These are phyloP conservation scores for Cosmia pyralina DNA, from an alignment of 2,888 invertebrate species.

Conservation along the genomic window DNA sequence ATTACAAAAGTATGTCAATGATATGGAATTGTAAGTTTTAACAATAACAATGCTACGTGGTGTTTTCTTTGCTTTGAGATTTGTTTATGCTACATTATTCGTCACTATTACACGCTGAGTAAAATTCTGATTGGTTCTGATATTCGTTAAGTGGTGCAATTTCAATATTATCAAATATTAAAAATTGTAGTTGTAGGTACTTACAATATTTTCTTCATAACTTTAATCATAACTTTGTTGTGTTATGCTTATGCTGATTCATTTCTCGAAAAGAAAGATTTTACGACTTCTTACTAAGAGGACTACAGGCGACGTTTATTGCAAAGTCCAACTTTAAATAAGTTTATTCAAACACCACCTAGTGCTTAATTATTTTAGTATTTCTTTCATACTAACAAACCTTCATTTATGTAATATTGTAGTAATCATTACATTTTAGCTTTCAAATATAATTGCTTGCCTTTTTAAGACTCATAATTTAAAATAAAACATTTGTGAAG, in stretches of 20 bases:
- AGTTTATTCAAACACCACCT: conserved; percentile 40
- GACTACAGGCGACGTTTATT: not conserved
- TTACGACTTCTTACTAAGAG: not conserved
- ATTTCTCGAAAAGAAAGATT: not conserved
- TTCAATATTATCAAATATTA: conserved; percentile 2
- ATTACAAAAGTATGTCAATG: conserved; percentile 89
- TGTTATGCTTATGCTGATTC: not conserved
- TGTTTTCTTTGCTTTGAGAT: conserved; percentile 62
- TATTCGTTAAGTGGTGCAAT: not conserved
- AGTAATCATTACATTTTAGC: conserved; percentile 1
- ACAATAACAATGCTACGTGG: conserved; percentile 77
- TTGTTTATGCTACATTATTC: conserved; percentile 52
- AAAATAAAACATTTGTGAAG: conserved; percentile 65
- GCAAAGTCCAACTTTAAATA: not conserved
- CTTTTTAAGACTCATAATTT: not conserved
- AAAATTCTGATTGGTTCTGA: conserved; percentile 11
- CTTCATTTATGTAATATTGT: conserved; percentile 1
- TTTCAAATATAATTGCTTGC: not conserved
- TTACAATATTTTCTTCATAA: too few relatives aligned
- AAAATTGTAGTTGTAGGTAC: not conserved
- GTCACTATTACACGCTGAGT: conserved; percentile 42
- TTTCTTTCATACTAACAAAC: conserved; percentile 40
- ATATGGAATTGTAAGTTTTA: conserved; percentile 87
- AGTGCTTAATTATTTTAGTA: conserved; percentile 11
- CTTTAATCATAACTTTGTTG: not conserved